Conservation (phyloP, 2,888 invertebrate genomes). For the Drosophila hawaiiensis region DNA sequence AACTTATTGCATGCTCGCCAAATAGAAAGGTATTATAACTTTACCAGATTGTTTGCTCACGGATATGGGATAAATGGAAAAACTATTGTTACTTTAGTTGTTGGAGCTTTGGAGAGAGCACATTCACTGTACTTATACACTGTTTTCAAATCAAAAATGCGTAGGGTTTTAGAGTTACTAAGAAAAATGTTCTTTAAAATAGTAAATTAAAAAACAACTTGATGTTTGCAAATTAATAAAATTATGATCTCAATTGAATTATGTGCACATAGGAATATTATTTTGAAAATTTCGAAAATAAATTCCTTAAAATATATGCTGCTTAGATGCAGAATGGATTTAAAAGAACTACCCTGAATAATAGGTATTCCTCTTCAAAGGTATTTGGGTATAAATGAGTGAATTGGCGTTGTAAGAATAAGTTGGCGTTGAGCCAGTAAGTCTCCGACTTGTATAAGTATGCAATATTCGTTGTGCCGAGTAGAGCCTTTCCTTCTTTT, state of each 20-base stretch:
- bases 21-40: slow-evolving; percentile 13
- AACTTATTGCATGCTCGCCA: slow-evolving; percentile 22
- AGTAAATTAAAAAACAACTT: too few species aligned
- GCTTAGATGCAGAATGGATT: neutral
- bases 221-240: too few species aligned
- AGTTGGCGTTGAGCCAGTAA: neutral
- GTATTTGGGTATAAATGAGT: neutral
- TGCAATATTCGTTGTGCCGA: neutral
- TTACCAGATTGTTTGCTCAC: neutral
- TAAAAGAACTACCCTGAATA: neutral
- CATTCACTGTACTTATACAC: neutral
- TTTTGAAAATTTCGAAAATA: neutral
- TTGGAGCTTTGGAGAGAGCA: neutral
- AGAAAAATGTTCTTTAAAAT: too few species aligned
- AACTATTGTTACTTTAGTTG: neutral
- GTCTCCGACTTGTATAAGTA: neutral
- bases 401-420: neutral
- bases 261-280: neutral
- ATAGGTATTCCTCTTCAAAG: neutral
- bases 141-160: neutral
- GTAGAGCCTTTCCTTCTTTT: neutral
- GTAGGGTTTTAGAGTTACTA: neutral
- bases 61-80: slow-evolving; percentile 14
- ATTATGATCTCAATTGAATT: neutral
- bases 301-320: neutral